Base-by-base conservation (phyloP, 37 sponge, comb jelly and placozoan species). In the Hormiphora californensis region DNA sequence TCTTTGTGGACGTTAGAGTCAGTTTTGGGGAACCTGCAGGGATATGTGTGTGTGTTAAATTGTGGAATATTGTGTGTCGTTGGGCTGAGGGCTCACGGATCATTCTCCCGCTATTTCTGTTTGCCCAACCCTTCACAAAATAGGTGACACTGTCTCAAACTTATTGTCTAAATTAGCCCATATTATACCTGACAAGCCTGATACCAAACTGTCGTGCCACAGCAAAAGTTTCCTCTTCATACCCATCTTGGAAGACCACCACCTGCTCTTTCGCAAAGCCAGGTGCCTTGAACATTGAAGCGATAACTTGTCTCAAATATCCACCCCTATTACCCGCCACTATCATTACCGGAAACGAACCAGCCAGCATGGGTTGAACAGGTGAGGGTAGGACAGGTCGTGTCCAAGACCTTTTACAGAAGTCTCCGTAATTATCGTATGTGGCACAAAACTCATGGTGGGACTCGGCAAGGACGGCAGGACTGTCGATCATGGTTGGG, bases 131-230 rank as follows among this genome's bases (percentile, higher is more conserved):
- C n/a, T n/a, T n/a, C n/a, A n/a, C n/a, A n/a, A n/a, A n/a, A n/a
- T n/a, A n/a, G n/a, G n/a, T n/a, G n/a, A n/a, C n/a, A n/a, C n/a
- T n/a, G n/a, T n/a, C n/a, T n/a, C n/a, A n/a, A n/a, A n/a, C n/a
- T n/a, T n/a, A n/a, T n/a, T n/a, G n/a, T n/a, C n/a, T n/a, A n/a
- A n/a, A n/a, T n/a, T n/a, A n/a, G n/a, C n/a, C n/a, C n/a, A n/a
- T n/a, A n/a, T n/a, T n/a, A n/a, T n/a, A n/a, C n/a, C 81, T 73
- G 23, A 73, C 44, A 8, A 73, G 81, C 43, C 81, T 73, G n/a
- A 73, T 33, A 11, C 81, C 81, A 19, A 73, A 73, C 81, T 73
- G 81, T 19, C 44, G 41, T 5, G 23, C 81, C 7, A 73, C 27
- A 43, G 81, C 32, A 7, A 73, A 41, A 1, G 35, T 73, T 46